Percentiles rank a stretch among this genome's conserved stretches.
phyloP scores from a whole-genome alignment of 1,140 invertebrate species.

The Atta colombica region DNA sequence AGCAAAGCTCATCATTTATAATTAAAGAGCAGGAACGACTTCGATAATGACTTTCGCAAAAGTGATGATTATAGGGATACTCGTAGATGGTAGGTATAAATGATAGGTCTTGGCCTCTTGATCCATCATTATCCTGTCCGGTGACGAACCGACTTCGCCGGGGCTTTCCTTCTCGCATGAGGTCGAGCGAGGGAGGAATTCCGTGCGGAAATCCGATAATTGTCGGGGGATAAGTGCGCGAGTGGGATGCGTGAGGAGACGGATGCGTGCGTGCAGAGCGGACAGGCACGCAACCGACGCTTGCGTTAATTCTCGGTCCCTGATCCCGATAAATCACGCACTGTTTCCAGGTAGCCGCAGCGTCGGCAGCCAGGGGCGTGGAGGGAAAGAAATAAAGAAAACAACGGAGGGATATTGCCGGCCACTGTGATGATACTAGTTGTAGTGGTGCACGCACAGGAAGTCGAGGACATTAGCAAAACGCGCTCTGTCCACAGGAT shows the following conservation, averaged over 20 bases:
- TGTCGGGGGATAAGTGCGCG: conserved; percentile 71
- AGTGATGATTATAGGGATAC: neutral
- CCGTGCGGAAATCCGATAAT: conserved; percentile 81
- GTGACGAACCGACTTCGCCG: conserved; percentile 57
- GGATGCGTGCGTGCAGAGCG: conserved; percentile 69
- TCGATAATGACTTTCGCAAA: conserved; percentile 6
- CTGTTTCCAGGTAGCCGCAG: neutral
- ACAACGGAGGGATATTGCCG: conserved; percentile 47
- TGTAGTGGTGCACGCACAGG: conserved; percentile 68
- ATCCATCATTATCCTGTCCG: conserved; percentile 77
- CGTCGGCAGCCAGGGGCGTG: neutral
- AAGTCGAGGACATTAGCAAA: conserved; percentile 67
- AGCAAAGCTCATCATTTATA: conserved; percentile 27
- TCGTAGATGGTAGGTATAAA: conserved; percentile 1
- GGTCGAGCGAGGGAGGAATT: conserved; percentile 44
- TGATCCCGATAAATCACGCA: conserved; percentile 67
- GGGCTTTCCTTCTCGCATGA: conserved; percentile 51
- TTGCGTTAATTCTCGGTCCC: conserved; percentile 51
- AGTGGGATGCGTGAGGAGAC: conserved; percentile 66
- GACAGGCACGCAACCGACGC: conserved; percentile 59
- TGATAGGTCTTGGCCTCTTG: conserved; percentile 55
- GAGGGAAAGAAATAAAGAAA: conserved; percentile 42
- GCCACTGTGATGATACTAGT: conserved; percentile 54
- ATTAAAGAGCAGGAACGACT: conserved; percentile 36
- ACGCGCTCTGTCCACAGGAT: conserved; percentile 61